A percentile compares a stretch with the other conserved stretches of the same genome.
Evolutionary conservation across 2,113 vertebrate species (phyloP).

Genomic region (Beaufortia kweichowensis): DNA sequence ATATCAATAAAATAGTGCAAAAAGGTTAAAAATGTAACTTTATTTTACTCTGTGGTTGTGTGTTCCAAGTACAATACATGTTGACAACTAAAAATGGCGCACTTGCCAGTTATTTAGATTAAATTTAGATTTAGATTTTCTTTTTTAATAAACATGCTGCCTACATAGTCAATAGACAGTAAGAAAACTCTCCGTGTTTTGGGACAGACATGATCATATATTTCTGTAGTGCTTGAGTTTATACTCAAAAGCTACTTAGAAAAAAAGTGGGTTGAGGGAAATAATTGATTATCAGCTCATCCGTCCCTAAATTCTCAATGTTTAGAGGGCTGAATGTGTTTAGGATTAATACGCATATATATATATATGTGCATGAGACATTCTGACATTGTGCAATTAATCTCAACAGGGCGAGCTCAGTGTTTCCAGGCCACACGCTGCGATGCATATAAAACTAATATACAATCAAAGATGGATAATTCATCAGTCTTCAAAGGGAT

Average conservation of each 20-base stretch:
- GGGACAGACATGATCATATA: conserved; percentile 22
- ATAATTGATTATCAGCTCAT: conserved; percentile 20
- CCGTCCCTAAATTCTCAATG: conserved; percentile 8
- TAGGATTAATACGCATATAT: conserved; percentile 28
- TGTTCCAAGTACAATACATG: too few relatives aligned
- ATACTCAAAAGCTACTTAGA: conserved; percentile 18
- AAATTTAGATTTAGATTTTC: too few relatives aligned
- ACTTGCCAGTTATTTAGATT: too few relatives aligned
- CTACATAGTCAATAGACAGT: not conserved
- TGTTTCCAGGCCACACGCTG: conserved; percentile 21
- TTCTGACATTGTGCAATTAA: conserved; percentile 25
- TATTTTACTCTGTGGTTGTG: too few relatives aligned
- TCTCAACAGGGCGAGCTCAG: not conserved
- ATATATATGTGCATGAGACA: not conserved
- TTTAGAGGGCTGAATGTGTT: conserved; percentile 14
- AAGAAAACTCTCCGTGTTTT: not conserved
- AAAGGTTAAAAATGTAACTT: too few relatives aligned
- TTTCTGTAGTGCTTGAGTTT: conserved; percentile 10
- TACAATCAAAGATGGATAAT: conserved; percentile 21
- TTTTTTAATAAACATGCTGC: too few relatives aligned
- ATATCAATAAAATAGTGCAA: too few relatives aligned
- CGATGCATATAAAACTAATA: conserved; percentile 4
- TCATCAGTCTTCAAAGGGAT: conserved; percentile 18
- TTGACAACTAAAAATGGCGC: too few relatives aligned
- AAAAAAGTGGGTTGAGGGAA: conserved; percentile 21